Base-by-base conservation (phyloP, 2,888 invertebrate species). In the Lagria hirta region DNA sequence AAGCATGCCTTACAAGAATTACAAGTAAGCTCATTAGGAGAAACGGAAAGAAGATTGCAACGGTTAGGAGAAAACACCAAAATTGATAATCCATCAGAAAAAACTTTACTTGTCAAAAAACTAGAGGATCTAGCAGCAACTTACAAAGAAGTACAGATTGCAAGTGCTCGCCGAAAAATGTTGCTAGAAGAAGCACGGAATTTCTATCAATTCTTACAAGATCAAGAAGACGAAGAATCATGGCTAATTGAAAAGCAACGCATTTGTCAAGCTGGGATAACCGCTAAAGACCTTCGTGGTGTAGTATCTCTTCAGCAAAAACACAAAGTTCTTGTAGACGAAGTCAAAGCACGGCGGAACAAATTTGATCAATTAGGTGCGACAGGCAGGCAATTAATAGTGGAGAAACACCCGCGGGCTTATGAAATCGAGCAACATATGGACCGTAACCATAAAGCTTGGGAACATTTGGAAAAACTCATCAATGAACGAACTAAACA, bases 161-260 rank as follows among this genome's bases (percentile, higher is more conserved):
- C 84, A 20, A 85, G 86, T 23, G 83, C 85, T 37, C 83, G 84
- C 57, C 81, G 95, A 4, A 85, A 92, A 50, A 84, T 83, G 1
- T 79, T 88, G 7, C 74, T 99, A 7, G 95, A 97, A 69, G 94
- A 96, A 62, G 93, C 95, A 0, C 79, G 94, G 44, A 89, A 91
- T 64, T 89, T 94, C 62, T 96, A 88, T 74, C 94, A 96, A 72
- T 96, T 98, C 73, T 75, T 96, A 43, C 94, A 96, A 71, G 97
- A 98, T 66, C 89, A 94, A 59, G 97, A 98, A 60, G 98, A 98
- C 61, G 98, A 98, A 71, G 96, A 97, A 74, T 86, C 91, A 1
- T 98, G 98, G 97, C 78, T 98, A 37, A 83, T 89, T 1, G 98
- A 99, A 66, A 95, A 94, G 66, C 92, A 95, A 68, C 79, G 91